Percentiles rank a stretch among this genome's conserved stretches.
These are phyloP conservation scores for Fregetta grallaria DNA, from an alignment of 2,113 vertebrate species.

Conservation along the genomic window DNA sequence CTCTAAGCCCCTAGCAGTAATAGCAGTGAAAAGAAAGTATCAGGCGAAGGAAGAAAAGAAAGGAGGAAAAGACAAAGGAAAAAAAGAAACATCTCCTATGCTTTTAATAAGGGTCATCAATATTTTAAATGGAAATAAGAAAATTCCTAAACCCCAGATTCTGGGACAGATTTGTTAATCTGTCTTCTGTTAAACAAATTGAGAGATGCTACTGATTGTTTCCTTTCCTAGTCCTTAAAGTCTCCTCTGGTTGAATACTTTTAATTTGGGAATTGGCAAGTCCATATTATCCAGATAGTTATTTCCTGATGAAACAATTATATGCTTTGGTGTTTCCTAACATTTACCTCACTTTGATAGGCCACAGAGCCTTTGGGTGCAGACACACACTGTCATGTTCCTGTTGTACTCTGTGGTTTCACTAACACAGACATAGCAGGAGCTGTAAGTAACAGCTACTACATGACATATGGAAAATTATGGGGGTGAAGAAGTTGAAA, in stretches of 20 bases:
- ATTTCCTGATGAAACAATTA: not conserved
- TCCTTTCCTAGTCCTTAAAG: not conserved
- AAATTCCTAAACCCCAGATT: not conserved
- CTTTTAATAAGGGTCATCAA: not conserved
- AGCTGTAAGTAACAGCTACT: not conserved
- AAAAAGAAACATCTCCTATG: not conserved
- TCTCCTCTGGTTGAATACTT: not conserved
- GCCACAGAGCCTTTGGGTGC: not conserved
- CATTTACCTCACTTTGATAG: not conserved
- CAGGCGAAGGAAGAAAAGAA: not conserved
- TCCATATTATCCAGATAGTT: not conserved
- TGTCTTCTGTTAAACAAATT: not conserved
- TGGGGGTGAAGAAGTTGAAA: not conserved
- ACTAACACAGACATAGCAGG: not conserved
- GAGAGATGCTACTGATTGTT: not conserved
- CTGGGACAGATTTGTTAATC: not conserved
- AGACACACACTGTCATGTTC: not conserved
- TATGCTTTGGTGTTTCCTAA: not conserved
- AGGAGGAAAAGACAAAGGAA: not conserved
- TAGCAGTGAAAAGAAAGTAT: not conserved
- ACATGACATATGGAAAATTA: not conserved
- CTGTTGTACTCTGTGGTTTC: not conserved
- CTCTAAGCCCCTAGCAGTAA: not conserved
- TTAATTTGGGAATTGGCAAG: not conserved
- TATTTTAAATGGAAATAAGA: not conserved